Evolutionary conservation across 2,888 invertebrate species (phyloP), one percentile per base, ranked within the genome.

Genomic region (Zele albiditarsus): DNA sequence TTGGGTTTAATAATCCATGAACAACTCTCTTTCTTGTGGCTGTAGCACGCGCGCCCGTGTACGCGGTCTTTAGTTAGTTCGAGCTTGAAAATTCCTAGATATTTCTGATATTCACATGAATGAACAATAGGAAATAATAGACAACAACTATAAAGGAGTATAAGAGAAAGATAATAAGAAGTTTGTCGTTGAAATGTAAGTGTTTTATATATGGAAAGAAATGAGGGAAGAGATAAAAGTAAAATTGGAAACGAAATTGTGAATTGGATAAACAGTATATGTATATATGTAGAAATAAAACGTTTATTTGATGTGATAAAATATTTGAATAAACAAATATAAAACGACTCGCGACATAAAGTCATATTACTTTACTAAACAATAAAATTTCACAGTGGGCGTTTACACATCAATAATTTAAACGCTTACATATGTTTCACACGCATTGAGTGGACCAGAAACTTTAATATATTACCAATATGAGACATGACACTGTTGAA

Each of bases 1-100:
- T 31, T 63, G 33, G 10, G 63, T 63, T 63, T 63, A 63, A 63
- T 63, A 63, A 63, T 63, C 63, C 33, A 63, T 63, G 63, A 63
- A 63, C 63, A 63, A 63, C 38, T 63, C 65, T 53, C 33, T 66
- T 28, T 53, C 33, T 53, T 28, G 57, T 71, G 57, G 70, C 66
- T 71, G 42, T 49, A 20, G 42, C 42, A 70, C 20, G 20, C 20
- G 33, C 62, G 46, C 10, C 3, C 46, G 14, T 6, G n/a, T 14
- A 31, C 31, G n/a, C 62, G 12, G 33, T 20, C n/a, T 63, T 38
- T 63, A 33, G 20, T 53, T 20, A 4, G 20, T 20, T 53, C 20
- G 20, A 53, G 53, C 53, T 20, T 53, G n/a, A 53, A 53, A 53
- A 53, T 53, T 53, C 20, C 8, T n/a, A 20, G 20, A 53, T 53